Conservation (phyloP, 2,888 invertebrate genomes). For the Drosophila imparisetae region DNA sequence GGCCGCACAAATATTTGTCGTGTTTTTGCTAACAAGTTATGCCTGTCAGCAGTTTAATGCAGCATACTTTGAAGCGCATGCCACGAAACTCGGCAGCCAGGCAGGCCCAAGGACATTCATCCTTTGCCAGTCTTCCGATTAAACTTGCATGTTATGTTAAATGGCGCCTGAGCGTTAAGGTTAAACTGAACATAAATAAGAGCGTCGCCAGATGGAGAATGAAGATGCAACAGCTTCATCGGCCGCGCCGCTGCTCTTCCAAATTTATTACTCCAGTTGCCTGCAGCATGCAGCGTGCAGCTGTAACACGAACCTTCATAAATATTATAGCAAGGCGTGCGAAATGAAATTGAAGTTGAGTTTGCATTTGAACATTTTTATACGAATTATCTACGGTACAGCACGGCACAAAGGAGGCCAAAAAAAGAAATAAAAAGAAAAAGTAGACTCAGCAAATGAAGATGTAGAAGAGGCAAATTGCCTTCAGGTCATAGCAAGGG, state of each 20-base stretch:
- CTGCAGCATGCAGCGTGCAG: slow-evolving; percentile 43
- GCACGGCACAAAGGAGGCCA: slow-evolving; percentile 10
- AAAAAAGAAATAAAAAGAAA: background rate
- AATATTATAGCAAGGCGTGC: slow-evolving; percentile 61
- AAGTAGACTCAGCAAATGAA: background rate
- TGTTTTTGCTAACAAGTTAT: slow-evolving; percentile 68
- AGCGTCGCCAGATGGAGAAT: slow-evolving; percentile 32
- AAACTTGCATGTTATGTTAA: slow-evolving; percentile 76
- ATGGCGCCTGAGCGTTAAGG: slow-evolving; percentile 77
- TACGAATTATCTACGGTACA: slow-evolving; percentile 49
- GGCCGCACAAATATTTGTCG: slow-evolving; percentile 70
- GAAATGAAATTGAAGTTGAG: slow-evolving; percentile 60
- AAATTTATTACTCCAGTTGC: slow-evolving; percentile 63
- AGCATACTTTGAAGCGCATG: slow-evolving; percentile 51
- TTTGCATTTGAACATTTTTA: slow-evolving; percentile 61
- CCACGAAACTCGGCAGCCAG: slow-evolving; percentile 27
- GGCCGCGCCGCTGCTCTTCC: slow-evolving; percentile 30
- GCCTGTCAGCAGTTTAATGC: slow-evolving; percentile 67
- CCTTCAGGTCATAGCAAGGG: slow-evolving; percentile 24
- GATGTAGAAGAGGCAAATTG: slow-evolving; percentile 8
- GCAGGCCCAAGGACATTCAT: slow-evolving; percentile 45
- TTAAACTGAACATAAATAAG: slow-evolving; percentile 75
- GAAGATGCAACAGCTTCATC: slow-evolving; percentile 31
- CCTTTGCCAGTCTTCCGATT: slow-evolving; percentile 52
- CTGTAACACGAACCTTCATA: slow-evolving; percentile 51